Evolutionary conservation across 2,113 vertebrate species (phyloP).

Genomic region (Ranitomeya imitator): DNA sequence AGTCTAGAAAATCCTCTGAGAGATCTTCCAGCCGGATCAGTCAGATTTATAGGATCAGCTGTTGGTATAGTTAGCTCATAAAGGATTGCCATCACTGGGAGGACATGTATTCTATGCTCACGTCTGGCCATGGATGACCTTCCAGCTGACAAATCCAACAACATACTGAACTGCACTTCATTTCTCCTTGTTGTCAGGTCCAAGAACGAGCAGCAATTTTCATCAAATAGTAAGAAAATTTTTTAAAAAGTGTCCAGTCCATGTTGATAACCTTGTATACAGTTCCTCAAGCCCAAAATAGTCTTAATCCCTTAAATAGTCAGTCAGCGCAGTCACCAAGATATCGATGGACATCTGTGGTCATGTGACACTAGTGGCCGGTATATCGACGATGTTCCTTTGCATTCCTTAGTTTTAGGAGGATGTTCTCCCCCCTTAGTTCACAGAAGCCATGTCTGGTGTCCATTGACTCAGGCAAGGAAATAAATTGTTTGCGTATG

Average conservation of each 20-base stretch:
- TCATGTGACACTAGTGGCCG: neutral
- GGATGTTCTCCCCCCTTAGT: neutral
- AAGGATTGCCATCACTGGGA: no score
- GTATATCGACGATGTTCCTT: neutral
- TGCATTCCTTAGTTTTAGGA: neutral
- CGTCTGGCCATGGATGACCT: no score
- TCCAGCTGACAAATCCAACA: no score
- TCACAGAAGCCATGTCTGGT: constrained; percentile 22
- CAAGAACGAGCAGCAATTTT: neutral
- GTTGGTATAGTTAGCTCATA: no score
- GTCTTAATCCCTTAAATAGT: neutral
- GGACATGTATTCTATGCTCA: no score
- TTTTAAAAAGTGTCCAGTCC: neutral
- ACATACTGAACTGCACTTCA: neutral
- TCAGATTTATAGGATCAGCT: no score
- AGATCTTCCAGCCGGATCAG: no score
- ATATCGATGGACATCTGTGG: neutral
- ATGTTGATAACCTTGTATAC: neutral
- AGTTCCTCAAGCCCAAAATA: neutral
- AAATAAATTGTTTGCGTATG: constrained; percentile 42
- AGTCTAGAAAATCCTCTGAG: no score
- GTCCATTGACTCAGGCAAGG: constrained; percentile 20
- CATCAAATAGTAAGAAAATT: neutral
- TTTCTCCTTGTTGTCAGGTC: neutral
- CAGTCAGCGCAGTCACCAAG: neutral